A percentile compares a stretch with the other conserved stretches of the same genome.
phyloP scores from a whole-genome alignment of 1,140 invertebrate species.

The Neodiprion fabricii region DNA sequence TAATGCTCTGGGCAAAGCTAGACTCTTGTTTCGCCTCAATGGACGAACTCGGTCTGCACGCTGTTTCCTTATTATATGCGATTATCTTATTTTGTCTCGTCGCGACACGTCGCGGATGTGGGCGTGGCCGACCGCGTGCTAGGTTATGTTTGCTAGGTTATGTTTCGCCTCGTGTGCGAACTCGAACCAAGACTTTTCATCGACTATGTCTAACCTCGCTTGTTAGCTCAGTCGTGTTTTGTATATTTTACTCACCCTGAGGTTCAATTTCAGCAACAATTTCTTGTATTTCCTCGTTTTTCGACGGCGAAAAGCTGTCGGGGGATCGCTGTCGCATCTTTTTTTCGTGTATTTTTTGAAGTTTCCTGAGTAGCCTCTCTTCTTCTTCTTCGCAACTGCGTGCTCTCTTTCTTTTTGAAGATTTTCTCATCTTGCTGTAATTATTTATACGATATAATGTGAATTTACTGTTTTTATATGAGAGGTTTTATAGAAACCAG shows the following conservation, averaged over 20 bases:
- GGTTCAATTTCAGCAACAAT: not conserved
- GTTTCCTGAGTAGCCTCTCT: constrained; percentile 10
- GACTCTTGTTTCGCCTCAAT: no score
- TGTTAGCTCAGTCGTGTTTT: constrained; percentile 17
- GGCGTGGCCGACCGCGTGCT: constrained; percentile 3
- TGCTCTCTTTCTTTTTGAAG: constrained; percentile 18
- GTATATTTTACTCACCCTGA: constrained; percentile 8
- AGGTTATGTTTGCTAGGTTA: constrained; percentile 10
- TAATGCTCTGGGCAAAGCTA: no score
- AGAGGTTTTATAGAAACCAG: constrained; percentile 13
- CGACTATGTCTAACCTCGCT: constrained; percentile 17
- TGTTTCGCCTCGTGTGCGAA: constrained; percentile 16
- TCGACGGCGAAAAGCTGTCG: not conserved
- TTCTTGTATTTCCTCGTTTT: constrained; percentile 5
- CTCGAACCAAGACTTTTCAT: constrained; percentile 17
- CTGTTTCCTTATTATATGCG: no score
- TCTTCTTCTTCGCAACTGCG: constrained; percentile 13
- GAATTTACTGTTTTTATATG: constrained; percentile 4
- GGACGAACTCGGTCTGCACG: no score
- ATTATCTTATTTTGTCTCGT: no score
- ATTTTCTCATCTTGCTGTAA: constrained; percentile 1
- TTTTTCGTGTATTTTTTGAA: constrained; percentile 17
- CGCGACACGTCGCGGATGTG: no score
- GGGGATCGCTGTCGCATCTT: constrained; percentile 14
- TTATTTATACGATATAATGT: constrained; percentile 1